Base-by-base conservation (phyloP, 1,140 invertebrate species). In the Bombus impatiens region DNA sequence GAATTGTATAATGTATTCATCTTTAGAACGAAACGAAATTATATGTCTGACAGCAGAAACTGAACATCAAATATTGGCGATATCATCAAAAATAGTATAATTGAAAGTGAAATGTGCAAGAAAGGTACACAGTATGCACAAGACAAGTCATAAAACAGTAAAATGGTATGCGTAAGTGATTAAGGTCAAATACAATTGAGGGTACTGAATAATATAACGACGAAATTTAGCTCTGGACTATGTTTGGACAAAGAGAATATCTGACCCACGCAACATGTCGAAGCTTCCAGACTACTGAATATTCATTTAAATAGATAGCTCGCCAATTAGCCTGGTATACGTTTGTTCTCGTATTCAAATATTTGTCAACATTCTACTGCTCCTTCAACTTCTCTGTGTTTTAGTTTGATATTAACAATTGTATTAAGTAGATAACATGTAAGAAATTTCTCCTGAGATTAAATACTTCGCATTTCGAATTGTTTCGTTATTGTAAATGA, bases 261-360 rank as follows among this genome's bases (percentile, higher is more conserved):
- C 15, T 28, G 42, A 32, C 28, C 32, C 15, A 32, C 42, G 15
- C 15, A 18, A 32, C 71, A 44, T 18, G 42, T 72, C 25, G 40
- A 13, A 42, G 42, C 42, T 74, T 22, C 28, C 42, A 18, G 25
- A 8, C 13, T 44, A 28, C 12, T 76, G 47, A 76, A 57, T 57
- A 47, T 76, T 53, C 47, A 37, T 76, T 57, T 76, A 53, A 76
- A 35, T 37, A 76, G 47, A 57, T 76, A 76, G 57, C 28, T 37
- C 6, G 3, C 72, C 18, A 75, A 75, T 47, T 75, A 75, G n/a
- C 37, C 37, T 9, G 2, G 13, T 74, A 32, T 74, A 32, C 8
- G 18, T 3, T 32, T 22, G 40, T 44, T 22, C n/a, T 13, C 6
- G n/a, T 44, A 44, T 44, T 74, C 42, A 44, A 74, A 74, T 10